A percentile compares a stretch with the other conserved stretches of the same genome.
These are phyloP conservation scores for Dinoponera quadriceps DNA, from an alignment of 1,140 invertebrate species.

Conservation along the genomic window DNA sequence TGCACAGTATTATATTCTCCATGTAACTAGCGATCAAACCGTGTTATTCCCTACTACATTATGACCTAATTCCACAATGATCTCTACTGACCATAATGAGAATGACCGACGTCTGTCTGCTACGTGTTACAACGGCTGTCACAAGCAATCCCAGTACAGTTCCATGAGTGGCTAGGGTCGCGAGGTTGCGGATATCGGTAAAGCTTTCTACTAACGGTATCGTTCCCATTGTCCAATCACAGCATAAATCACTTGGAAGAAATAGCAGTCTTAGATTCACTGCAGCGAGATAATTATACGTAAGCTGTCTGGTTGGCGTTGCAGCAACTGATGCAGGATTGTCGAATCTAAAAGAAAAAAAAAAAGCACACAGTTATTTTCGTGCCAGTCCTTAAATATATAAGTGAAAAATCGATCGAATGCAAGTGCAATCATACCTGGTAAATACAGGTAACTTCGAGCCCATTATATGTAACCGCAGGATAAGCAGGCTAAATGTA, in stretches of 20 bases:
- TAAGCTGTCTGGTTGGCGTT: slow-evolving; percentile 93
- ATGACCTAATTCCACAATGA: neutral
- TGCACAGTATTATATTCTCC: slow-evolving; percentile 1
- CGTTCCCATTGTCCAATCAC: slow-evolving; percentile 99
- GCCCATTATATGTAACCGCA: slow-evolving; percentile 97
- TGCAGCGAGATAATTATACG: slow-evolving; percentile 96
- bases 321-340: slow-evolving; percentile 95
- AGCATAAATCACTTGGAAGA: slow-evolving; percentile 96
- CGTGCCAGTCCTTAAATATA: neutral
- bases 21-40: slow-evolving; percentile 4
- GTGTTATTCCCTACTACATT: neutral
- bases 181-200: slow-evolving; percentile 93
- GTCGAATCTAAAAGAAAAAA: slow-evolving; percentile 92
- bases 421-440: slow-evolving; percentile 85
- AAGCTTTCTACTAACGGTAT: slow-evolving; percentile 94
- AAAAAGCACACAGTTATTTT: slow-evolving; percentile 63
- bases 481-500: slow-evolving; percentile 93
- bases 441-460: slow-evolving; percentile 98
- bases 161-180: slow-evolving; percentile 91
- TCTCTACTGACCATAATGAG: slow-evolving; percentile 91
- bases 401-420: slow-evolving; percentile 40
- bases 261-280: slow-evolving; percentile 96
- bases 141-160: slow-evolving; percentile 88
- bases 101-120: slow-evolving; percentile 89
- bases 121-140: slow-evolving; percentile 89